Conservation (phyloP, 2,113 vertebrate species). For the Hippopotamus amphibius region DNA sequence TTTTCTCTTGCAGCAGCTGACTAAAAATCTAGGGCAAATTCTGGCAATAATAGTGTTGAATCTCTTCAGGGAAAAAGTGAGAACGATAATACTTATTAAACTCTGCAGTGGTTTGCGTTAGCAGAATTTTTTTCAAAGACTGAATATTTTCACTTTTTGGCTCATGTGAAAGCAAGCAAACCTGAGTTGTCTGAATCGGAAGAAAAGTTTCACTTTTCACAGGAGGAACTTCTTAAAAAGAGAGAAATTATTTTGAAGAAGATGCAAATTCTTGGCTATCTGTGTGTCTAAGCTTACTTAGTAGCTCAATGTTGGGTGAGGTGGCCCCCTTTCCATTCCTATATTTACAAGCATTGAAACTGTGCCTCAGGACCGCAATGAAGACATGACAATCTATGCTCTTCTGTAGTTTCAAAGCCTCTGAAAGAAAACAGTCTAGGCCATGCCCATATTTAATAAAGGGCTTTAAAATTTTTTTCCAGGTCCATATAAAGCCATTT, state of each 20-base stretch:
- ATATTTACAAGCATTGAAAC: background rate
- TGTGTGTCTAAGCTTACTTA: background rate
- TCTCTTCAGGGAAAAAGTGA: conserved; percentile 71
- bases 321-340: background rate
- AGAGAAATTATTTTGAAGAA: conserved; percentile 11
- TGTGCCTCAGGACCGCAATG: background rate
- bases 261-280: background rate
- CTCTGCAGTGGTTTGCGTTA: conserved; percentile 45
- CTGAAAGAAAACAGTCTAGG: background rate
- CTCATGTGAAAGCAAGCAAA: conserved; percentile 53
- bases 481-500: background rate
- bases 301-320: background rate
- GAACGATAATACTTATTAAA: conserved; percentile 52
- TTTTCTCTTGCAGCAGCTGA: conserved; percentile 73
- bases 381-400: background rate
- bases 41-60: conserved; percentile 70
- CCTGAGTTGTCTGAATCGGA: background rate
- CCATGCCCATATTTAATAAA: conserved; percentile 14
- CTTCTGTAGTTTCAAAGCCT: conserved; percentile 1
- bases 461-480: background rate
- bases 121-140: conserved; percentile 35
- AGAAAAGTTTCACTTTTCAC: conserved; percentile 34
- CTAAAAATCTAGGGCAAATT: conserved; percentile 79
- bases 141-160: conserved; percentile 34
- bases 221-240: conserved; percentile 6